Base-by-base conservation (phyloP, 1,140 invertebrate genomes). In the Procambarus virginalis region DNA sequence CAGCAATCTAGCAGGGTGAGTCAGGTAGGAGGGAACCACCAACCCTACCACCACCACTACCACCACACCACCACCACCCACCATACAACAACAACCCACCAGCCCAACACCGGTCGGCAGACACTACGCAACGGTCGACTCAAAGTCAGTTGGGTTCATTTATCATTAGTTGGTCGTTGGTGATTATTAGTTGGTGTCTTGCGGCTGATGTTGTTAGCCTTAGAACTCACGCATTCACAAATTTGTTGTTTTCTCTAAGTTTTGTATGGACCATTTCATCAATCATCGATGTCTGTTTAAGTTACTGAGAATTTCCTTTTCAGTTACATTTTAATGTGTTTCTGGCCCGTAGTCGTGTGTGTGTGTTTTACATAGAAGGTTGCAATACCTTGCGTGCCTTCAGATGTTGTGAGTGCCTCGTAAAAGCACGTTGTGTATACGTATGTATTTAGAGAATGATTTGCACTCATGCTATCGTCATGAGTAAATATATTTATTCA, bases 81-180 rank as follows among this genome's bases (percentile, higher is more conserved):
- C 34, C 22, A 55, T 81, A 55, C 83, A 60, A 70, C 76, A 34
- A 48, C 55, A 82, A 89, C 70, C 76, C 77, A 22, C 76, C 48
- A 46, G 45, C 58, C 73, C 81, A 84, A 77, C 48, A 84, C 73
- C 82, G 81, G 49, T 68, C 80, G 88, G 12, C 80, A 89, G 70
- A 82, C 55, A 84, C 88, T 89, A 17, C 88, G 88, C 88, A 89
- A 84, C 88, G 88, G 82, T 79, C 88, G 88, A 77, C 88, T 79
- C 49, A 89, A 89, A 89, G 88, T 89, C 88, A 89, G 88, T 89
- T 78, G 55, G 88, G 81, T 34, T 89, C 76, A 49, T 48, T 68
- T 78, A 73, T 75, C 55, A 51, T 68, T 82, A 75, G 80, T 82
- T 89, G 80, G 87, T 78, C 80, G 87, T 86, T 86, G 85, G 85